A percentile compares a stretch with the other conserved stretches of the same genome.
phyloP scores from a whole-genome alignment of 2,113 vertebrate species.

The Coptodon rendalli region DNA sequence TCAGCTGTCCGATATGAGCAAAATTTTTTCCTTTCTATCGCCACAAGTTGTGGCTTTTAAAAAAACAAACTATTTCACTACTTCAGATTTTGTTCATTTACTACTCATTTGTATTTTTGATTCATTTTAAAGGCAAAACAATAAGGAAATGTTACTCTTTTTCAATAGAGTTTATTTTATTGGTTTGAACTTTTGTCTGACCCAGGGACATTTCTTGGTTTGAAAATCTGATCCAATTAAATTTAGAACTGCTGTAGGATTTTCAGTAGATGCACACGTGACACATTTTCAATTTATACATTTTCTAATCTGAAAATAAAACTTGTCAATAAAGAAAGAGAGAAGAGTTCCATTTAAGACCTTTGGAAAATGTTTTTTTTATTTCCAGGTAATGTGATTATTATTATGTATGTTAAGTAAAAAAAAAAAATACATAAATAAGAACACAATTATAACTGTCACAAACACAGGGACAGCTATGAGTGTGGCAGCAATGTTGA shows the following conservation, averaged over 20 bases:
- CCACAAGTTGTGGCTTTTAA: neutral
- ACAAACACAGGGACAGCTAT: rapidly evolving
- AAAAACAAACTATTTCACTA: neutral
- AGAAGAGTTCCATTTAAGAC: neutral
- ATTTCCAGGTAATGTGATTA: neutral
- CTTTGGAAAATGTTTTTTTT: neutral
- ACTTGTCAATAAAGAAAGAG: neutral
- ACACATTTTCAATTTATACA: neutral
- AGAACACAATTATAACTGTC: neutral
- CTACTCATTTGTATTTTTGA: neutral
- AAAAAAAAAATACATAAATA: too few relatives aligned
- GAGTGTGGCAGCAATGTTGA: constrained; percentile 20
- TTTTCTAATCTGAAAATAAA: neutral
- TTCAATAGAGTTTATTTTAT: neutral
- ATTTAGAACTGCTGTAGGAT: neutral
- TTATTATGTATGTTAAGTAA: neutral
- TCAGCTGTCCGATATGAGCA: neutral
- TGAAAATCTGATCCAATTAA: neutral
- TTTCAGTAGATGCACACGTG: neutral
- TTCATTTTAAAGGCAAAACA: neutral
- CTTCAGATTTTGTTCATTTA: neutral
- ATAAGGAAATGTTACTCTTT: neutral
- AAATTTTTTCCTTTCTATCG: neutral
- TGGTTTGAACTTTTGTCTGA: neutral
- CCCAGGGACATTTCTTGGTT: neutral